These are phyloP conservation scores for Xylophagus ater DNA, from an alignment of 2,888 invertebrate species.

Conservation along the genomic window DNA sequence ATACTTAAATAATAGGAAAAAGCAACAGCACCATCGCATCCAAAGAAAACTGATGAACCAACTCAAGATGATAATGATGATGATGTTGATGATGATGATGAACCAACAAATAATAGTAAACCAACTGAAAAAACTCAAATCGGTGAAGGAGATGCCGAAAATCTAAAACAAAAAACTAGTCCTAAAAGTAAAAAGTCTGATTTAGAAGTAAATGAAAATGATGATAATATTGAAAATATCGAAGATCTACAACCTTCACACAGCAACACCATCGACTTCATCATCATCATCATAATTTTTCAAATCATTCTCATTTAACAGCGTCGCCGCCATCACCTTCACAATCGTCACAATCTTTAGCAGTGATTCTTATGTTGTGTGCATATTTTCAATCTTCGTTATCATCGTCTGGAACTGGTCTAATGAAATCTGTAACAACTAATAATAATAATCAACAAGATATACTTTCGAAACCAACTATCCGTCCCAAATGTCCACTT, in stretches of 20 bases:
- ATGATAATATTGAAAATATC: constrained; percentile 5
- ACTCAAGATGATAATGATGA: too few relatives aligned
- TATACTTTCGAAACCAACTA: too few relatives aligned
- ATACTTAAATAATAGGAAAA: constrained; percentile 38
- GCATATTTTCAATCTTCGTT: constrained; percentile 10
- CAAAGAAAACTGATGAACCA: constrained; percentile 63
- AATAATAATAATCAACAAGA: too few relatives aligned
- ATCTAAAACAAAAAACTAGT: constrained; percentile 24
- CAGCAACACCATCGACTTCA: too few relatives aligned
- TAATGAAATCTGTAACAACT: too few relatives aligned
- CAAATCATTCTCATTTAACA: too few relatives aligned
- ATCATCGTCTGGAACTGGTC: constrained; percentile 1
- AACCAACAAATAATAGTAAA: neutral
- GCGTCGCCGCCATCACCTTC: constrained; percentile 3
- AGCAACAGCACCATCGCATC: constrained; percentile 41
- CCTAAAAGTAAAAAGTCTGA: constrained; percentile 37
- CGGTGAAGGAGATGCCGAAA: constrained; percentile 17
- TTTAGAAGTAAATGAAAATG: constrained; percentile 31
- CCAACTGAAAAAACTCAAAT: constrained; percentile 1
- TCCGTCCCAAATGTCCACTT: constrained; percentile 58
- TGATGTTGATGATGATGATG: too few relatives aligned
- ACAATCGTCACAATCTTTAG: constrained; percentile 6
- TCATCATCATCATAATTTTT: too few relatives aligned
- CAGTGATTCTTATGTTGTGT: constrained; percentile 14
- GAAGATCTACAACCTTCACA: too few relatives aligned